These are phyloP conservation scores for Lutraria rhynchaena DNA, from an alignment of 1,140 invertebrate species.

Conservation along the genomic window DNA sequence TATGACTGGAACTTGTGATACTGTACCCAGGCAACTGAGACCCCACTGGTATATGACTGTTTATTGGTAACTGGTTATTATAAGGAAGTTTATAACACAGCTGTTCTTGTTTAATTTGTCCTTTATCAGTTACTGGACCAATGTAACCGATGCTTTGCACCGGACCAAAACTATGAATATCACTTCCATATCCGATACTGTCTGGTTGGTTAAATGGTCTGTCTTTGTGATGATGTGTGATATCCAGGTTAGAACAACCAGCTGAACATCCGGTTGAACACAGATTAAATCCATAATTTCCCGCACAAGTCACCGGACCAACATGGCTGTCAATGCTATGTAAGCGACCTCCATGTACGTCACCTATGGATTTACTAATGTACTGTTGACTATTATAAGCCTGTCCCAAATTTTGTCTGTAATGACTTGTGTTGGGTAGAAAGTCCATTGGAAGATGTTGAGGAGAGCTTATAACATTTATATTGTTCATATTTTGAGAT, in stretches of 20 bases:
- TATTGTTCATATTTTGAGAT: constrained; percentile 43
- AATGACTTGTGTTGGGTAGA: neutral
- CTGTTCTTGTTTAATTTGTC: constrained; percentile 29
- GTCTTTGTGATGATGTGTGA: neutral
- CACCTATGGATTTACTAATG: constrained; percentile 51
- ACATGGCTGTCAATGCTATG: constrained; percentile 55
- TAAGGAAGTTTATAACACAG: constrained; percentile 16
- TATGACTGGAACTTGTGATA: constrained; percentile 42
- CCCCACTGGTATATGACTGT: neutral
- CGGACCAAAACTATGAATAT: constrained; percentile 38
- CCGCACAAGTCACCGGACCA: constrained; percentile 27
- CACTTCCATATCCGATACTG: constrained; percentile 58
- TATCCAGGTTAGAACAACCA: constrained; percentile 7
- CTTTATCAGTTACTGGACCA: constrained; percentile 24
- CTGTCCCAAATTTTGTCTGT: constrained; percentile 1
- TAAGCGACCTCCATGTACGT: constrained; percentile 53
- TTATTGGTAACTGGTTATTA: constrained; percentile 13
- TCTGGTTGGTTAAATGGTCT: constrained; percentile 39
- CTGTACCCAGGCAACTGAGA: constrained; percentile 46
- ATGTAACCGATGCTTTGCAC: constrained; percentile 36
- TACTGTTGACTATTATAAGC: constrained; percentile 22
- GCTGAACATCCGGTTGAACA: constrained; percentile 24
- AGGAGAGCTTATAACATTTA: constrained; percentile 3
- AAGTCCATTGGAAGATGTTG: constrained; percentile 5
- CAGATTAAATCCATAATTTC: constrained; percentile 42